Evolutionary conservation across 1,140 invertebrate species (phyloP).

Genomic region (Dinoponera quadriceps): DNA sequence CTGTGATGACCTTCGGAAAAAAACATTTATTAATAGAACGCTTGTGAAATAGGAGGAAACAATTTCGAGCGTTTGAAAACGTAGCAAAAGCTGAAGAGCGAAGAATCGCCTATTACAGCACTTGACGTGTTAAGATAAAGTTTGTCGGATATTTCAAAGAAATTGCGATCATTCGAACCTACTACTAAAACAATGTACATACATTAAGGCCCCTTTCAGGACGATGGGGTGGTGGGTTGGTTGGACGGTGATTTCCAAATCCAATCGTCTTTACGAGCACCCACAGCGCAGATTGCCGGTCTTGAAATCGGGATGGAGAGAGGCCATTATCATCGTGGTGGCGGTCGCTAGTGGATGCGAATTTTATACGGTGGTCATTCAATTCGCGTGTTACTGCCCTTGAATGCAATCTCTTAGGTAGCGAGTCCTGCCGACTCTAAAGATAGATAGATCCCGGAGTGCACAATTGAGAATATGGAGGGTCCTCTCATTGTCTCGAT

Average conservation of each 20-base stretch:
- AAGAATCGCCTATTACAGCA: no score
- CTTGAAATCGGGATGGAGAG: constrained; percentile 45
- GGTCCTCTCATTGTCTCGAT: constrained; percentile 79
- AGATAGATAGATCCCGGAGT: constrained; percentile 53
- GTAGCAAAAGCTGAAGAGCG: no score
- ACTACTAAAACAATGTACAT: constrained; percentile 36
- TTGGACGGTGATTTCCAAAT: constrained; percentile 37
- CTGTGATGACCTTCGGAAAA: no score
- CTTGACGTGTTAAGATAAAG: no score
- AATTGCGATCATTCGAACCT: constrained; percentile 16
- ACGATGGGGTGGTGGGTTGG: neutral
- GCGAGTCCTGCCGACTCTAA: constrained; percentile 30
- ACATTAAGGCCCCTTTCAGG: constrained; percentile 6
- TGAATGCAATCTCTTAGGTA: constrained; percentile 49
- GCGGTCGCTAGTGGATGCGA: constrained; percentile 43
- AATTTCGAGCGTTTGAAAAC: no score
- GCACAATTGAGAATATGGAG: constrained; percentile 69
- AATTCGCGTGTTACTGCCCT: constrained; percentile 55
- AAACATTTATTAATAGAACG: no score
- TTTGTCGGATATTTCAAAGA: neutral
- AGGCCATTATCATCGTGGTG: constrained; percentile 47
- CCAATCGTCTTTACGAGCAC: constrained; percentile 62
- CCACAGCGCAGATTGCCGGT: constrained; percentile 28
- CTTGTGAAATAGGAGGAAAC: no score
- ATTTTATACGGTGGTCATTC: constrained; percentile 73